Conservation (phyloP, 2,797 vertebrate genomes). For the Silurus aristotelis region DNA sequence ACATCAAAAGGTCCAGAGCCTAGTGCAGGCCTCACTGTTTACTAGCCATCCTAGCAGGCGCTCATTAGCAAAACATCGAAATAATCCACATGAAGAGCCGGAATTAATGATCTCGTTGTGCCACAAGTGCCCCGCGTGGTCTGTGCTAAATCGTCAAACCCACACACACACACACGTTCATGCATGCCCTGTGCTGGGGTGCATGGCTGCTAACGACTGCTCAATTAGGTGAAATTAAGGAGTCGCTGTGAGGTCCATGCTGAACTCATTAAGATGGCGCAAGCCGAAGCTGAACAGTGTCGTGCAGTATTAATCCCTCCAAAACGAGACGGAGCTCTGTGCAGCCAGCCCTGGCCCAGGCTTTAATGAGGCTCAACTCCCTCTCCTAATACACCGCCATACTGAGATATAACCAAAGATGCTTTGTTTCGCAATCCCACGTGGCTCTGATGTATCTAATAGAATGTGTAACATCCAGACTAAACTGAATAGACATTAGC, state of each 20-base stretch:
- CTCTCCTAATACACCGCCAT: conserved; percentile 41
- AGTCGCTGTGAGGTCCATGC: conserved; percentile 74
- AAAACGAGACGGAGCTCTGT: conserved; percentile 59
- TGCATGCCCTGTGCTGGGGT: conserved; percentile 62
- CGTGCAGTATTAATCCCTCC: conserved; percentile 69
- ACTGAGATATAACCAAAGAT: neutral
- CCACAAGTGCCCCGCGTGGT: conserved; percentile 63
- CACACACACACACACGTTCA: conserved; percentile 49
- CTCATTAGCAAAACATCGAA: conserved; percentile 80
- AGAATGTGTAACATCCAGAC: neutral
- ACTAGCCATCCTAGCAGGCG: conserved; percentile 68
- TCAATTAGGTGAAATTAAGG: conserved; percentile 78
- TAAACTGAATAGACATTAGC: neutral
- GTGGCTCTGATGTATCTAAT: conserved; percentile 30
- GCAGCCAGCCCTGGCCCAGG: conserved; percentile 51
- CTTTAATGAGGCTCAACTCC: conserved; percentile 57
- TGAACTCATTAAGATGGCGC: conserved; percentile 73
- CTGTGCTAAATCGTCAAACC: conserved; percentile 52
- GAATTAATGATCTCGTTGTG: conserved; percentile 76
- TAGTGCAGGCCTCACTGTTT: conserved; percentile 68
- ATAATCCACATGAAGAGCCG: conserved; percentile 71
- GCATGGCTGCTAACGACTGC: conserved; percentile 72
- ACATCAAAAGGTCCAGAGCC: conserved; percentile 69
- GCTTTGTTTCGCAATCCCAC: conserved; percentile 33
- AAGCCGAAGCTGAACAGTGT: conserved; percentile 64